Evolutionary conservation across 2,113 vertebrate species (phyloP), one percentile per base, ranked within the genome.

Genomic region (Cavia aperea): DNA sequence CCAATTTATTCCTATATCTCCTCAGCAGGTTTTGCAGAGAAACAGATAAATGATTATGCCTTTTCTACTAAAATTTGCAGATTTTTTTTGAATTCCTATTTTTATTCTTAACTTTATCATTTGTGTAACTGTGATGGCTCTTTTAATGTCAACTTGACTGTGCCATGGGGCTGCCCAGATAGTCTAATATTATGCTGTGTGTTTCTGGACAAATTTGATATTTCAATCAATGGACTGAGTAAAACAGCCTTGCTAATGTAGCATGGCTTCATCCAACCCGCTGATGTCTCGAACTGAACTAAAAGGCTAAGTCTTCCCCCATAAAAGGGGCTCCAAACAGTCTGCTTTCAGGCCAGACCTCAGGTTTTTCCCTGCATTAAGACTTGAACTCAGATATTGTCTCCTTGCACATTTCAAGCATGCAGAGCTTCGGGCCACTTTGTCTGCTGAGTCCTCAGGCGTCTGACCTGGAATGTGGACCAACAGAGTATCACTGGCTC

Each of bases 41-140:
- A 49, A 88, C 39, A 39, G 39, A 39, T 81, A 91, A 88, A 85
- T 51, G 39, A 90, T 72, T 73, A 79, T n/a, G 81, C 56, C 11
- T 83, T 68, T 68, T 58, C 31, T 66, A 82, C 15, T 66, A 94
- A 72, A 31, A 83, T 77, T 72, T 83, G 60, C 16, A 77, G 33
- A 70, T 86, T 54, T 92, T 36, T 93, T 86, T 73, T 43, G n/a
- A 87, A 65, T 90, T 78, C 33, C 72, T 77, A 72, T 73, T 90
- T 92, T 94, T 36, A 92, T 62, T 83, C 16, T 70, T 78, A 82
- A 90, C 83, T 87, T 82, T 72, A 70, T 39, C 5, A 68, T 36
- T 68, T 70, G 46, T 39, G 33, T 24, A 87, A 90, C 12, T 70
- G 4, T 73, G 39, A 94, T 39, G 46, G 63, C 58, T 79, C 54